Evolutionary conservation across 2,113 vertebrate genomes (phyloP), one percentile per base, ranked within the genome.

Genomic region (Strix aluco): DNA sequence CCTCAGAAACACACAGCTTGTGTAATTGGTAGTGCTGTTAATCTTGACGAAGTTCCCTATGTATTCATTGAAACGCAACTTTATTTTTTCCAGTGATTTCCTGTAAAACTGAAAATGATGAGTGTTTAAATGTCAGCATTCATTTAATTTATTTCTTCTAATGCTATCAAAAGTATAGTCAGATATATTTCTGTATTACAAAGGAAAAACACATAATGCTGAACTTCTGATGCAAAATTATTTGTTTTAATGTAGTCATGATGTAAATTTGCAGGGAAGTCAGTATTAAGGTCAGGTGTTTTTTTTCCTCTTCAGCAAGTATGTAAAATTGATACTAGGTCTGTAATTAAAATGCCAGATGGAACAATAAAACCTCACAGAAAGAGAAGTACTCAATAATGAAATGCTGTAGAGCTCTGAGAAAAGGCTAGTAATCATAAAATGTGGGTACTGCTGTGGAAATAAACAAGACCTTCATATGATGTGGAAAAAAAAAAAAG

Each of bases 281-380:
- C 69, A 54, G 15, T 51, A 51, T 30, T 88, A 21, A 40, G 30
- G 49, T 85, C 26, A 73, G 32, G 44, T 7, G 10, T 81, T 42
- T 83, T 57, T 38, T 84, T 70, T 42, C 52, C 51, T 67, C 67
- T 86, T 79, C 57, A 91, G 69, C 57, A 81, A 86, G 61, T 47
- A 63, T 88, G 54, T 84, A 30, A 81, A 96, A 86, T 70, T 94
- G 54, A 71, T 73, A 92, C 40, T 65, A 78, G 74, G 8, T 73
- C n/a, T 78, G 22, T 93, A 96, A 94, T 94, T 95, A 96, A 94
- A 96, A 90, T 90, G 72, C 49, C 72, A 90, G 62, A 82, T 88
- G 42, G 93, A 96, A 95, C 75, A 88, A 65, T 94, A 92, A 94
- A 91, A 94, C 54, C 70, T 49, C 34, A 67, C 23, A 15, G 46